phyloP scores from a whole-genome alignment of 2,888 invertebrate species.

The Drosophila vallismaia region DNA sequence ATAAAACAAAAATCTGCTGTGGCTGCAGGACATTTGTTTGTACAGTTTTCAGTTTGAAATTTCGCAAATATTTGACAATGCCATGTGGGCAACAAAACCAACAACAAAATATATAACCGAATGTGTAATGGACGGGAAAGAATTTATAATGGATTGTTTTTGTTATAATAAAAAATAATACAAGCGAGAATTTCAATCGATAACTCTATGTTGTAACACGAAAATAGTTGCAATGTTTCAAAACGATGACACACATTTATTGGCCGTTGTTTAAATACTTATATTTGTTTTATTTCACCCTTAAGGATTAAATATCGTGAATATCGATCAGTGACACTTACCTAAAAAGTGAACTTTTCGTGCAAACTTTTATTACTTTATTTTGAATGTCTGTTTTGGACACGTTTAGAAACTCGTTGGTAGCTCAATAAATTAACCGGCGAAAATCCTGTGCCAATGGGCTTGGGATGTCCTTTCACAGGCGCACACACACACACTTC shows the following conservation, averaged over 20 bases:
- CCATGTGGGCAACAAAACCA: slow-evolving; percentile 14
- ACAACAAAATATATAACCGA: slow-evolving; percentile 17
- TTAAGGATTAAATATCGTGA: no score
- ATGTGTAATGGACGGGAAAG: slow-evolving; percentile 13
- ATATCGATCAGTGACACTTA: slow-evolving; percentile 39
- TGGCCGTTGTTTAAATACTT: neutral
- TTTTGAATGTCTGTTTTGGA: slow-evolving; percentile 16
- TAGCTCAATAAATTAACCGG: slow-evolving; percentile 70
- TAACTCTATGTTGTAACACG: neutral
- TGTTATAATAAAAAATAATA: slow-evolving; percentile 6
- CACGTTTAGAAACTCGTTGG: slow-evolving; percentile 51
- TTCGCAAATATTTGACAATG: slow-evolving; percentile 57
- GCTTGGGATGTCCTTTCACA: slow-evolving; percentile 49
- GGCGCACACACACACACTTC: slow-evolving; percentile 23
- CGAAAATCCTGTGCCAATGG: slow-evolving; percentile 63
- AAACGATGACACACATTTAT: neutral
- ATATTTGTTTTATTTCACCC: no score
- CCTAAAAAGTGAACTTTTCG: slow-evolving; percentile 26
- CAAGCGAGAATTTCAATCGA: neutral
- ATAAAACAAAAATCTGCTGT: slow-evolving; percentile 6
- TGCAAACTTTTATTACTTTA: slow-evolving; percentile 40
- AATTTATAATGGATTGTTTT: slow-evolving; percentile 32
- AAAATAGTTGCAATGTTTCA: neutral
- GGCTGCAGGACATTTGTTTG: slow-evolving; percentile 37
- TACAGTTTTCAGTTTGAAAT: slow-evolving; percentile 36